These are phyloP conservation scores for Anoplophora glabripennis DNA, from an alignment of 1,140 invertebrate genomes.

Conservation along the genomic window DNA sequence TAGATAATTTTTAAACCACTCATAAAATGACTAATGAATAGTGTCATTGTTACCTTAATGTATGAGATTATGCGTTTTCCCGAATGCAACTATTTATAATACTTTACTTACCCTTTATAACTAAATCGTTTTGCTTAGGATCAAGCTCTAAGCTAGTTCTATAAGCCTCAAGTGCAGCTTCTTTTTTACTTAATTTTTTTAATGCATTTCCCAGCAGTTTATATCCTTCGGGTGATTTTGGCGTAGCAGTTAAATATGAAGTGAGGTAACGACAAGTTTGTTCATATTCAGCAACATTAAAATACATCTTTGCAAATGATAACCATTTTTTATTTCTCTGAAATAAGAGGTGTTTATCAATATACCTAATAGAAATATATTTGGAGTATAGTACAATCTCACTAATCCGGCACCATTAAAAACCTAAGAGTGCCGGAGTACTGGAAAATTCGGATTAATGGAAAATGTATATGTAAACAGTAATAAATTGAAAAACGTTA, in stretches of 20 bases:
- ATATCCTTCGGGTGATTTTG: slow-evolving; percentile 72
- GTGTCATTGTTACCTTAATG: no score
- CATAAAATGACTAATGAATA: no score
- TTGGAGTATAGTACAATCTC: no score
- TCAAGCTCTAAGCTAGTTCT: slow-evolving; percentile 76
- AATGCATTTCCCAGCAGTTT: slow-evolving; percentile 76
- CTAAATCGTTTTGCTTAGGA: slow-evolving; percentile 72
- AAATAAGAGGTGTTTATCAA: slow-evolving; percentile 47
- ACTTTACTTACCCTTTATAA: slow-evolving; percentile 68
- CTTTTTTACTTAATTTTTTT: slow-evolving; percentile 69
- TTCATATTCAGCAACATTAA: slow-evolving; percentile 74
- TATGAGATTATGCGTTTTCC: no score
- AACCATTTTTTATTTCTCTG: slow-evolving; percentile 74
- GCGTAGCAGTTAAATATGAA: slow-evolving; percentile 70
- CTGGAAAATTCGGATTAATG: no score
- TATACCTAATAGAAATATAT: not conserved
- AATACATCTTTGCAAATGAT: slow-evolving; percentile 77
- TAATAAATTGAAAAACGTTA: no score
- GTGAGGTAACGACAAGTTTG: slow-evolving; percentile 71
- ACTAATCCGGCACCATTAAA: no score
- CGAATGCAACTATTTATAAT: not conserved
- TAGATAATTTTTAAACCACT: no score
- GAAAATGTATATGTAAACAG: no score
- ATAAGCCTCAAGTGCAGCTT: slow-evolving; percentile 73
- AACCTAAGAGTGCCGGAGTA: no score